A percentile compares a stretch with the other conserved stretches of the same genome.
phyloP scores from a whole-genome alignment of 2,113 vertebrate genomes.

The Thalassoma bifasciatum region DNA sequence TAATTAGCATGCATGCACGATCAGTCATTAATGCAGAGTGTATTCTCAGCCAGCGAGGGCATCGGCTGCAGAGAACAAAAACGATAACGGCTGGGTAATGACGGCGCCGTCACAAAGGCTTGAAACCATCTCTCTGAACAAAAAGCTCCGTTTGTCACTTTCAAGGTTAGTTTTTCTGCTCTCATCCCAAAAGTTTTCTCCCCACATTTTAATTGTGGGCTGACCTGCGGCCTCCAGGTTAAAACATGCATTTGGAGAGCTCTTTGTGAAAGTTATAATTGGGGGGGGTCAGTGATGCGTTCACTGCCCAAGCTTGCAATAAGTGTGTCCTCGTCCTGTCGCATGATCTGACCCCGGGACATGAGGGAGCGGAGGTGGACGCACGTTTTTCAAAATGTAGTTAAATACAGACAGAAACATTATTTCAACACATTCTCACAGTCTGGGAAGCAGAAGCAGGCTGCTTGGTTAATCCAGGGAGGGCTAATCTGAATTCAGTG shows the following conservation, averaged over 20 bases:
- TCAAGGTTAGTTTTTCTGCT: slow-evolving; percentile 59
- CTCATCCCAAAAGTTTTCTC: slow-evolving; percentile 13
- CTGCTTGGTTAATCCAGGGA: no score
- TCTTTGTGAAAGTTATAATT: slow-evolving; percentile 64
- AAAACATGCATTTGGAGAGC: slow-evolving; percentile 43
- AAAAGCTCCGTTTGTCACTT: slow-evolving; percentile 35
- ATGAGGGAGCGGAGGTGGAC: slow-evolving; percentile 6
- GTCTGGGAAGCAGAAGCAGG: no score
- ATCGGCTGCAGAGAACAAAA: slow-evolving; percentile 21
- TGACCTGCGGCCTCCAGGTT: slow-evolving; percentile 45
- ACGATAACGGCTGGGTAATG: slow-evolving; percentile 25
- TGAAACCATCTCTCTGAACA: slow-evolving; percentile 38
- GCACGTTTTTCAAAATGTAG: slow-evolving; percentile 6
- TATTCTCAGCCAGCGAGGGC: slow-evolving; percentile 45
- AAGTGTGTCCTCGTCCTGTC: slow-evolving; percentile 27
- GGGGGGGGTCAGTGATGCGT: slow-evolving; percentile 32
- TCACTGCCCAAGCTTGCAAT: slow-evolving; percentile 26
- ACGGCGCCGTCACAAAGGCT: slow-evolving; percentile 21
- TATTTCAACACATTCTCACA: no score
- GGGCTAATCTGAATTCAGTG: no score
- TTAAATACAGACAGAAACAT: background rate
- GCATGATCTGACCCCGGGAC: slow-evolving; percentile 22
- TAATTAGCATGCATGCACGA: slow-evolving; percentile 62
- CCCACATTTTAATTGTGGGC: slow-evolving; percentile 46
- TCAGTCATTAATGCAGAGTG: slow-evolving; percentile 56